Percentiles rank a stretch among this genome's conserved stretches.
Conservation (phyloP, 1,140 invertebrate genomes). For the Pseudoatta argentina region DNA sequence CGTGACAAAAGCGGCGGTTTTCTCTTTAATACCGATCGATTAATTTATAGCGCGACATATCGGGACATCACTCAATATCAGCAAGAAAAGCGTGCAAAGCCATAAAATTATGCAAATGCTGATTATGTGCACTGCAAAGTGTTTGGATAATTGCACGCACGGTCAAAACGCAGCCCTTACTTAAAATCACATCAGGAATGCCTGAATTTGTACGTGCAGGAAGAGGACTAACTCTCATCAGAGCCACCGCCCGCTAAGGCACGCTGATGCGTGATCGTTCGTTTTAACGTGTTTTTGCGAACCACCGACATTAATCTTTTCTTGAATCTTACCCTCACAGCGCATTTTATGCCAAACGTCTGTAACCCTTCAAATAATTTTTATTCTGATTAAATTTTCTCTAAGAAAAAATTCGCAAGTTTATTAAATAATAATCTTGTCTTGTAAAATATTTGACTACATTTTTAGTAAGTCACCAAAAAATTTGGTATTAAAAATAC, state of each 20-base stretch:
- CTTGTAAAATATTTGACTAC: background rate
- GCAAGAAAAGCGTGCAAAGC: constrained; percentile 61
- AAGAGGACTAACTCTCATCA: constrained; percentile 21
- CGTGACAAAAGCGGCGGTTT: background rate
- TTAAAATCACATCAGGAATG: constrained; percentile 83
- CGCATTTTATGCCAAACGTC: background rate
- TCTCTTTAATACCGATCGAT: constrained; percentile 2
- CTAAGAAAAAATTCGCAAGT: background rate
- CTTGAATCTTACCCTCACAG: constrained; percentile 5
- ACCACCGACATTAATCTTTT: background rate
- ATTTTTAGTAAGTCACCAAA: background rate
- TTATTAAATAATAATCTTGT: background rate
- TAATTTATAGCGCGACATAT: constrained; percentile 45
- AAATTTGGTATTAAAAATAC: background rate
- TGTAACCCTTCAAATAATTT: background rate
- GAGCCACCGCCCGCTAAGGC: constrained; percentile 12
- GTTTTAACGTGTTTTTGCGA: constrained; percentile 48
- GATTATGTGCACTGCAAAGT: constrained; percentile 73
- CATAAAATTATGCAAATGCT: constrained; percentile 81
- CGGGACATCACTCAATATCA: background rate
- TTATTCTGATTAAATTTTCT: constrained; percentile 3
- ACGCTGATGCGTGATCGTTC: background rate
- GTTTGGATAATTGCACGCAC: constrained; percentile 82
- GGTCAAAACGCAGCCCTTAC: constrained; percentile 77
- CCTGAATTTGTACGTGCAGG: constrained; percentile 33